phyloP scores from a whole-genome alignment of 2,797 vertebrate genomes.

The Enteromius argenteus region DNA sequence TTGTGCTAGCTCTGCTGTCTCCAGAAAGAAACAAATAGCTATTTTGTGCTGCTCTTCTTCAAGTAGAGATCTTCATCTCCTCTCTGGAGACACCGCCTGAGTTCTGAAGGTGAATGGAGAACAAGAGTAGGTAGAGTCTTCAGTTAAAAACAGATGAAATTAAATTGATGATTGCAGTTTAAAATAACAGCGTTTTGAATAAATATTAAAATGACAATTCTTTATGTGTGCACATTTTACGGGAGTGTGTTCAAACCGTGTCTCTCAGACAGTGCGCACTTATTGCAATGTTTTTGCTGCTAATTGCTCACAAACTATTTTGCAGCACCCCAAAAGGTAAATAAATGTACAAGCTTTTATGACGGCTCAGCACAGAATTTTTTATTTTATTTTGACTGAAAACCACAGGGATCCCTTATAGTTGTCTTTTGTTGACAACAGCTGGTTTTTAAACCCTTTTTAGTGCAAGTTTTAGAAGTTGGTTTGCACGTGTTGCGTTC shows the following conservation, averaged over 20 bases:
- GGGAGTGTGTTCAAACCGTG: neutral
- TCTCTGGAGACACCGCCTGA: slow-evolving; percentile 30
- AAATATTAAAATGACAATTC: neutral
- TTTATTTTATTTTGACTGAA: neutral
- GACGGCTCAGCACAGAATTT: neutral
- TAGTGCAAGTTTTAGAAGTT: neutral
- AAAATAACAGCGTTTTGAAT: neutral
- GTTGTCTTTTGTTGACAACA: neutral
- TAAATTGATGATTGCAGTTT: neutral
- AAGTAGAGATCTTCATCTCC: slow-evolving; percentile 57
- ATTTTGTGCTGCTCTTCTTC: slow-evolving; percentile 55
- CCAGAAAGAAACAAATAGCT: slow-evolving; percentile 64
- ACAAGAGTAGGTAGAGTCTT: slow-evolving; percentile 18
- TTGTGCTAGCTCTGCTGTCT: slow-evolving; percentile 47
- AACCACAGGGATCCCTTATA: neutral
- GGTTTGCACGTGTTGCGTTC: neutral
- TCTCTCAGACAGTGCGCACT: neutral
- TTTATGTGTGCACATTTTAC: neutral
- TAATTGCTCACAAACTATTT: neutral
- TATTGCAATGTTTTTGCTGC: neutral
- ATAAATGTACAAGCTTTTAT: neutral
- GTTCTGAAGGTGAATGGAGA: slow-evolving; percentile 47
- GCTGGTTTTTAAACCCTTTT: neutral
- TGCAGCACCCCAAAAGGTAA: neutral
- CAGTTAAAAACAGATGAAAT: neutral